Evolutionary conservation across 2,888 invertebrate species (phyloP).

Genomic region (Ochropleura leucogaster): DNA sequence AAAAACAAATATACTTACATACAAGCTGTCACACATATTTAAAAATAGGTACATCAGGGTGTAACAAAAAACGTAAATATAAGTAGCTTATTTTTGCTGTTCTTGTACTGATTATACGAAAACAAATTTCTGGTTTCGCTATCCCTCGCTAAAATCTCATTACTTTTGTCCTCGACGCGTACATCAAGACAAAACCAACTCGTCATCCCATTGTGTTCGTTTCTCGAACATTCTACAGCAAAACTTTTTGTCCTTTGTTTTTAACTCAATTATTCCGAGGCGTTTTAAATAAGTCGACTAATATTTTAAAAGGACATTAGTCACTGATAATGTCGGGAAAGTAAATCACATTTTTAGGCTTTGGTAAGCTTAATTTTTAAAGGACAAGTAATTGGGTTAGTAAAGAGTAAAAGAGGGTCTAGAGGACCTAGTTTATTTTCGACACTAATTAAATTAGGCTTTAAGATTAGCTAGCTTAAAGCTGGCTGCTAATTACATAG

Average conservation of each 20-base stretch:
- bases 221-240: constrained; percentile 38
- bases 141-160: constrained; percentile 34
- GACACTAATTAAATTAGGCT: constrained; percentile 1
- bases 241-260: constrained; percentile 42
- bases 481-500: background rate
- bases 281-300: constrained; percentile 39
- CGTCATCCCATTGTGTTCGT: constrained; percentile 41
- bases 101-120: background rate
- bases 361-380: constrained; percentile 9
- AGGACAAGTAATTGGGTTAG: constrained; percentile 1
- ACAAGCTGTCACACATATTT: too few species aligned
- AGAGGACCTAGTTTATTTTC: background rate
- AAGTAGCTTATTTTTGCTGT: too few species aligned
- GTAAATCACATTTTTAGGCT: constrained; percentile 30
- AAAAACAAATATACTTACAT: too few species aligned
- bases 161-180: constrained; percentile 33
- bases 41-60: too few species aligned
- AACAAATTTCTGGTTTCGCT: constrained; percentile 1
- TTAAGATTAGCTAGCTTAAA: background rate
- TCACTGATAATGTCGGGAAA: constrained; percentile 35
- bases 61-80: too few species aligned
- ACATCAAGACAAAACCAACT: constrained; percentile 50
- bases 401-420: background rate
- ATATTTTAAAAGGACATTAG: constrained; percentile 37
- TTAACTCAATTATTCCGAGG: constrained; percentile 33